A percentile compares a stretch with the other conserved stretches of the same genome.
phyloP scores from a whole-genome alignment of 2,888 invertebrate species.

The Danaus chrysippus region DNA sequence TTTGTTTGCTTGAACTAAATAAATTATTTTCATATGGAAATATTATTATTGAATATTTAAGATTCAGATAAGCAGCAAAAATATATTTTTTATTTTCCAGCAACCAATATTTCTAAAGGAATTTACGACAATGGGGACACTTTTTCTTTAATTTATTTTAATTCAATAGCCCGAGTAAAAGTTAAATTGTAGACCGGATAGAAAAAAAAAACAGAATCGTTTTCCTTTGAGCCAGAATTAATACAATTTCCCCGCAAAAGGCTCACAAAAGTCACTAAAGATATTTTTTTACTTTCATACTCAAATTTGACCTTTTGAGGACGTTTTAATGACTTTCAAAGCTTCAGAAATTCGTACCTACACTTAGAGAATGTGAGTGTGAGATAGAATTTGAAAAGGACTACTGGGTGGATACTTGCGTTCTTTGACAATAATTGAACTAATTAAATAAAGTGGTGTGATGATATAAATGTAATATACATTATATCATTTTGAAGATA shows the following conservation, averaged over 20 bases:
- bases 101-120: too few species aligned
- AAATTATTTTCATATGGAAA: not conserved
- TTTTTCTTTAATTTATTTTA: not conserved
- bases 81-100: too few species aligned
- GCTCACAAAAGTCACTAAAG: slow-evolving; percentile 9
- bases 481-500: too few species aligned
- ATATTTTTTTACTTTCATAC: slow-evolving; percentile 17
- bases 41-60: too few species aligned
- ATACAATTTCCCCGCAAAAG: slow-evolving; percentile 16
- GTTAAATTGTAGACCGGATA: slow-evolving; percentile 8
- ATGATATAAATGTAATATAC: too few species aligned
- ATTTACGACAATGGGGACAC: not conserved
- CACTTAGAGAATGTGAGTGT: too few species aligned
- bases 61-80: too few species aligned
- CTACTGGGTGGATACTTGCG: too few species aligned
- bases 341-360: not conserved
- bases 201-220: slow-evolving; percentile 20
- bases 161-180: not conserved
- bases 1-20: not conserved
- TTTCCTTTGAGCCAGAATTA: slow-evolving; percentile 22
- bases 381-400: too few species aligned
- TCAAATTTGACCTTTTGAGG: slow-evolving; percentile 13
- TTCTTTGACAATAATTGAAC: too few species aligned
- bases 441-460: too few species aligned
- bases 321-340: slow-evolving; percentile 1